Evolutionary conservation across 2,888 invertebrate genomes (phyloP), one percentile per base, ranked within the genome.

Genomic region (Nesidiocoris tenuis): DNA sequence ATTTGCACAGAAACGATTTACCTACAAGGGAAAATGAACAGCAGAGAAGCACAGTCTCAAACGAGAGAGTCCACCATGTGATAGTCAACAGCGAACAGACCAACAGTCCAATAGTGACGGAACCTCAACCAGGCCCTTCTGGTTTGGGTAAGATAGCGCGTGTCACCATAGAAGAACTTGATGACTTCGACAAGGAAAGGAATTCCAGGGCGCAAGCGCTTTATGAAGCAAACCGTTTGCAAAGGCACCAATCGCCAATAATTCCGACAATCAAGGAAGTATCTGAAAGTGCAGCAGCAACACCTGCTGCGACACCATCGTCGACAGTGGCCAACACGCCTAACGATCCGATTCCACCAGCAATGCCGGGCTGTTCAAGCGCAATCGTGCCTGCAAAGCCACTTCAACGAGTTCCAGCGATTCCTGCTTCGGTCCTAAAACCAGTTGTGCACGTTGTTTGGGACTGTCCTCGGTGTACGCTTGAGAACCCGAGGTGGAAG

Each of bases 381-480:
- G 39, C 39, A 7, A 0, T 22, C 17, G n/a, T 21, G 12, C 39
- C 61, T 17, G 24, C 16, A 12, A 59, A 56, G 22, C 17, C 55
- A 0, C 22, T 56, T n/a, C 67, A 75, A 22, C 19, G 24, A 71
- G 54, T 61, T 19, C 61, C 70, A 17, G 23, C 39, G 5, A 39
- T 39, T 39, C 67, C 76, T 21, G 72, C 63, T 12, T 61, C 61
- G 19, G 57, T 21, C n/a, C 25, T 72, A n/a, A 61, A 63, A 72
- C 72, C 72, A 21, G 63, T 63, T 16, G 72, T 63, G n/a, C 72
- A 64, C n/a, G 64, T 75, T 54, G 79, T 81, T 54, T 89, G 89
- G 90, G 82, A 83, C n/a, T 90, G 90, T 81, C 85, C 86, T 0
- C 85, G 85, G 77, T 90, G 90, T 80, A 88, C 88, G 0, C 82